Evolutionary conservation across 2,113 vertebrate species (phyloP), one percentile per base, ranked within the genome.

Genomic region (Lampris megalopsis): DNA sequence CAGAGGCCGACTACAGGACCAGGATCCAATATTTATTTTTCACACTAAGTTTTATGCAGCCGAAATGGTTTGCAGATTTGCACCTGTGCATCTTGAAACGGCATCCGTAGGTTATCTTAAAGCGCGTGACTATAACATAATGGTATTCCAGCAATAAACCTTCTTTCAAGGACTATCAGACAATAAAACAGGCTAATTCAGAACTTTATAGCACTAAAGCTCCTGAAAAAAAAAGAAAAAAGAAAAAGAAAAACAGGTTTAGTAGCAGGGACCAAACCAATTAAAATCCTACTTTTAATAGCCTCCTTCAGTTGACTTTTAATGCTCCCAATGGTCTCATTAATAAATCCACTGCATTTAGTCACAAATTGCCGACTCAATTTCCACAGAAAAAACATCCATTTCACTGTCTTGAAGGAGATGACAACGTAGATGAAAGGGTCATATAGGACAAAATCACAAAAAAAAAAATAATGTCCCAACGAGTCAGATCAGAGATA

Each of bases 331-430:
- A 50, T 61, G 88, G 92, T 88, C 91, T 85, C 76, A 75, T 92
- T 93, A 92, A 92, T 93, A 92, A 86, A 94, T 92, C 89, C 90
- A 87, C 77, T 83, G 87, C 88, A 86, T 94, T 93, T 92, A 89
- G 84, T 90, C 79, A 81, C 90, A 92, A 92, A 92, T 81, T 91
- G 93, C 90, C 86, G 90, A 80, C 81, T 90, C 45, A 50, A 91
- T 93, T 87, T 89, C 76, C 74, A 81, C 74, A 81, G 80, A 88
- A 73, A 84, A 62, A 80, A 80, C 13, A 70, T 69, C 67, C 50
- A n/a, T 40, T 65, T 78, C 71, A 68, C 49, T 80, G 75, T 65
- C 48, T 67, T 72, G 65, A 68, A 79, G 65, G 61, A 74, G 65
- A 86, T 66, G 68, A 57, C 49, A 81, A 82, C 53, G 65, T 60